Conservation (phyloP, 1,140 invertebrate species). For the Oedothorax gibbosus region DNA sequence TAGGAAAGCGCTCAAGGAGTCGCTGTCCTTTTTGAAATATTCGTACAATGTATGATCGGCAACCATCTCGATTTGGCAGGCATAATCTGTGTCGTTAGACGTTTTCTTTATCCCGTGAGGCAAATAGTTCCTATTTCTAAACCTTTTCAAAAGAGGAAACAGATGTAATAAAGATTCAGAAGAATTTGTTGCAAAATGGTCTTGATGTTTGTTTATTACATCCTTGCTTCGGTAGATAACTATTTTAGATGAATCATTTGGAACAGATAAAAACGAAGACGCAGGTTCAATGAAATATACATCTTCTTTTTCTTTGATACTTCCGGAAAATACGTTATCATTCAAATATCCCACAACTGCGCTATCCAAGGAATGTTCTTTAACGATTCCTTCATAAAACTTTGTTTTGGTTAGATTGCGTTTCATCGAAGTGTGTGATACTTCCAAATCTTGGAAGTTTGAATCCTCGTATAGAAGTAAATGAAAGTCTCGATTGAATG, state of each 20-base stretch:
- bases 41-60: constrained; percentile 66
- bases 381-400: constrained; percentile 17
- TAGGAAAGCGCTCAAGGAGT: constrained; percentile 10
- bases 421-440: neutral
- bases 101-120: neutral
- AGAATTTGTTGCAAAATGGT: neutral
- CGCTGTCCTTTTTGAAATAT: constrained; percentile 3
- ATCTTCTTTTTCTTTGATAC: neutral
- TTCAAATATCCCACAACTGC: neutral
- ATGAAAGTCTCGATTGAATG: constrained; percentile 21
- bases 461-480: constrained; percentile 23
- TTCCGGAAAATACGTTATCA: neutral
- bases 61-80: constrained; percentile 35
- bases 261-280: neutral
- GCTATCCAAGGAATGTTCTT: neutral
- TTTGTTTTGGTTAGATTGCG: neutral
- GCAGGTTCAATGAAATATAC: constrained; percentile 31
- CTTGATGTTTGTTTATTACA: neutral
- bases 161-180: neutral
- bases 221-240: constrained; percentile 14
- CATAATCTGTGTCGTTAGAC: neutral
- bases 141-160: too few relatives aligned
- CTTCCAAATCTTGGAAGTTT: constrained; percentile 6
- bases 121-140: too few relatives aligned
- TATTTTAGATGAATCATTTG: neutral